phyloP scores from a whole-genome alignment of 2,113 vertebrate species.

The Thalassarche chlororhynchos region DNA sequence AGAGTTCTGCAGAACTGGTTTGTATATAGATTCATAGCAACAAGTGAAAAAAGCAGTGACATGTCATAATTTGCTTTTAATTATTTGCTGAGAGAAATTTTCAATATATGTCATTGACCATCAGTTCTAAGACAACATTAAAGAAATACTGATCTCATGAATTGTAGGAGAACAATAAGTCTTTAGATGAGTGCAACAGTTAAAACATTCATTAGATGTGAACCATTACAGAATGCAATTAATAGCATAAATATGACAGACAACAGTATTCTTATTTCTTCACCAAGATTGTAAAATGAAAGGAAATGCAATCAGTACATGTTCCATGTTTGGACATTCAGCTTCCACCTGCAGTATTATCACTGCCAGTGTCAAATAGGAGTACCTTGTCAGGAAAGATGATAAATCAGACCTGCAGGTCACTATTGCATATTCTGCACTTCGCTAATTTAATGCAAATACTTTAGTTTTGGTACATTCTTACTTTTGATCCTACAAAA shows the following conservation, averaged over 20 bases:
- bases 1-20: conserved; percentile 93
- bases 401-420: background rate
- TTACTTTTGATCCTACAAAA: background rate
- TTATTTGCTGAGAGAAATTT: background rate
- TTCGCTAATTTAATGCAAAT: background rate
- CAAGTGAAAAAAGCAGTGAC: background rate
- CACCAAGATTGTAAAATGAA: background rate
- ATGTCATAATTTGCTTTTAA: background rate
- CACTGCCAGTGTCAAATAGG: background rate
- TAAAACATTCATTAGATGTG: background rate
- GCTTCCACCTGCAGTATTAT: background rate
- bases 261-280: background rate
- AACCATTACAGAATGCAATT: background rate
- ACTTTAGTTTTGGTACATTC: background rate
- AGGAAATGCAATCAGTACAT: background rate
- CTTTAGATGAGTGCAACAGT: background rate
- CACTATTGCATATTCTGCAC: background rate
- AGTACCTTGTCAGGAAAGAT: background rate
- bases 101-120: background rate
- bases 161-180: background rate
- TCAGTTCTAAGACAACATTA: background rate
- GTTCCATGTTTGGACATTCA: background rate
- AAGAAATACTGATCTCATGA: background rate
- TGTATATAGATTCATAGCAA: conserved; percentile 57
- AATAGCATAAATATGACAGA: background rate